Conservation (phyloP, 2,888 invertebrate genomes). For the Lagria hirta region DNA sequence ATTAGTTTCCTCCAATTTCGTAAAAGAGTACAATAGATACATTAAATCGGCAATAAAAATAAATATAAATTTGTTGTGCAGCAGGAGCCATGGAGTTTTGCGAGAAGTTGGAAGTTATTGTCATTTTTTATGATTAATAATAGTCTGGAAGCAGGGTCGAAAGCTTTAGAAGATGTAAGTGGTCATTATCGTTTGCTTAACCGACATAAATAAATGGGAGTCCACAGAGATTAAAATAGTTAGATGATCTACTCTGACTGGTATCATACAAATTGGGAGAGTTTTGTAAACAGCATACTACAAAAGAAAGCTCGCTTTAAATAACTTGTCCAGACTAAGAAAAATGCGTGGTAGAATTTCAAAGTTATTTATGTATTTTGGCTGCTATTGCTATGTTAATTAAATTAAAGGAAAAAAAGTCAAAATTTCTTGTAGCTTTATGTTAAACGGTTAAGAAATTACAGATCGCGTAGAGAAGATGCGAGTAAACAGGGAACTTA, state of each 20-base stretch:
- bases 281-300: conserved; percentile 14
- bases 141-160: conserved; percentile 5
- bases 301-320: conserved; percentile 20
- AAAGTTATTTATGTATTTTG: conserved; percentile 1
- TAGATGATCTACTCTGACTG: conserved; percentile 14
- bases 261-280: conserved; percentile 16
- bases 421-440: conserved; percentile 11
- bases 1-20: no score
- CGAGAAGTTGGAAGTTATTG: conserved; percentile 3
- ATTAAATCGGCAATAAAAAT: no score
- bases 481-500: conserved; percentile 27
- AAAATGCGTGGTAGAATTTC: conserved; percentile 10
- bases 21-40: no score
- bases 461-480: conserved; percentile 11
- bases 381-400: conserved; percentile 5
- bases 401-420: no score
- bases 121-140: conserved; percentile 11
- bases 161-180: conserved; percentile 4
- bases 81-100: background rate
- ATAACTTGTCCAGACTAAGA: conserved; percentile 18
- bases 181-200: conserved; percentile 14
- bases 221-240: conserved; percentile 20
- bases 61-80: background rate
- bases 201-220: conserved; percentile 13
- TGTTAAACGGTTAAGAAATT: conserved; percentile 16